These are phyloP conservation scores for Gila robusta DNA, from an alignment of 2,797 vertebrate species.

Conservation along the genomic window DNA sequence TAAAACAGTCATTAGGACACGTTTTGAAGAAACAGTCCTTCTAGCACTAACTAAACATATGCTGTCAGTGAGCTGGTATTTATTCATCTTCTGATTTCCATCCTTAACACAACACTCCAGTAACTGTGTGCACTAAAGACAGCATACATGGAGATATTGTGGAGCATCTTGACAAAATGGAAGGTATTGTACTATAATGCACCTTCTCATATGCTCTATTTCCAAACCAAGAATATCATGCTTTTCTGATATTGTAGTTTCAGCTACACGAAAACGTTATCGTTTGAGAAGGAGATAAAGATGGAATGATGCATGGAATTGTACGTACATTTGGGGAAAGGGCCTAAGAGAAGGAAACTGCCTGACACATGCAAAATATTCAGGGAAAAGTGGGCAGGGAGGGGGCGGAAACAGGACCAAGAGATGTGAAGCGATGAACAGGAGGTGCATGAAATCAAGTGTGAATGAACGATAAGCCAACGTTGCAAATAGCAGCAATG, in stretches of 20 bases:
- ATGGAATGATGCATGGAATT: slow-evolving; percentile 40
- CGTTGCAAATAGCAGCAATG: slow-evolving; percentile 40
- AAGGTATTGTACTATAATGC: slow-evolving; percentile 1
- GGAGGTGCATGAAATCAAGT: slow-evolving; percentile 33
- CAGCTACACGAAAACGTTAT: neutral
- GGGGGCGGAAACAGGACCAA: slow-evolving; percentile 6
- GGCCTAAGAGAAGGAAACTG: slow-evolving; percentile 19
- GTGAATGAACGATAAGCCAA: slow-evolving; percentile 52
- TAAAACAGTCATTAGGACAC: neutral
- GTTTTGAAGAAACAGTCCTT: slow-evolving; percentile 24
- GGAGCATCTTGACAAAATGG: slow-evolving; percentile 27
- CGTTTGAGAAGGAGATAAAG: slow-evolving; percentile 15
- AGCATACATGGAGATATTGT: slow-evolving; percentile 10
- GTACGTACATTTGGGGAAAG: slow-evolving; percentile 12
- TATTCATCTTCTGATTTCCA: slow-evolving; percentile 29
- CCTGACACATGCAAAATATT: slow-evolving; percentile 44
- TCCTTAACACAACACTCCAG: slow-evolving; percentile 20
- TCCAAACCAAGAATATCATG: neutral
- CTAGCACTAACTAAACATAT: neutral
- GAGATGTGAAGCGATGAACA: slow-evolving; percentile 48
- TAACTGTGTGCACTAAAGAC: slow-evolving; percentile 16
- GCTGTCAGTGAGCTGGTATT: neutral
- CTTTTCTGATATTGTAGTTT: neutral
- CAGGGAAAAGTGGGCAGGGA: slow-evolving; percentile 18
- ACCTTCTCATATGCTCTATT: slow-evolving; percentile 10